Base-by-base conservation (phyloP, 2,888 invertebrate species). In the Dryobotodes eremita region DNA sequence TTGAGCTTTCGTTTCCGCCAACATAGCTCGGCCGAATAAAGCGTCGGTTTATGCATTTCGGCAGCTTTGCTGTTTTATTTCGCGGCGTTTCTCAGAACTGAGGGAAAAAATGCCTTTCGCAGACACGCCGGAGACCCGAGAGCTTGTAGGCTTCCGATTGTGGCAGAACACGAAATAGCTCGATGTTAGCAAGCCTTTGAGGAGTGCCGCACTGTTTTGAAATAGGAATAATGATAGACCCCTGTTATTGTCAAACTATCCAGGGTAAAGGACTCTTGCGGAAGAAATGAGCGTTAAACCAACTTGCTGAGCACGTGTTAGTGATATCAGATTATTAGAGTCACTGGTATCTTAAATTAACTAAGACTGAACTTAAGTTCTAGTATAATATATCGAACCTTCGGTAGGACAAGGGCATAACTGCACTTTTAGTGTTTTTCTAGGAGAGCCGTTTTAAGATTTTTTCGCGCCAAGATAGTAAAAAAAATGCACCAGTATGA, bases 41-140 rank as follows among this genome's bases (percentile, higher is more conserved):
- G 90, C 90, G 88, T 86, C 83, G 89, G 91, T 95, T 96, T 95
- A 95, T 95, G 96, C 91, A 94, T 95, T 96, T 96, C 96, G 96
- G 95, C 95, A 94, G 94, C 94, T 91, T 92, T 92, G 91, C 92
- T 91, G 91, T 92, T 94, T 94, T 93, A 93, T 94, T 93, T 92
- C 91, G 91, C 88, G 85, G 71, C 80, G 80, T 80, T 92, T 93
- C 93, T 87, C 62, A 84, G 95, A 95, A 95, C 87, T 82, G 88
- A 83, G 84, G 90, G 91, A 92, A 93, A 93, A 93, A 91, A 89
- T 88, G 87, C 88, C 73, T 74, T 84, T 70, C 57, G 72, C 79
- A 84, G 84, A 84, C 86, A 64, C 78, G 46, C 59, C 66, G 86
- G 86, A 82, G 83, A 80, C 84, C 77, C 68, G 73, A 82, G 59